A percentile compares a stretch with the other conserved stretches of the same genome.
Conservation (phyloP, 2,113 vertebrate species). For the Acanthisitta chloris region DNA sequence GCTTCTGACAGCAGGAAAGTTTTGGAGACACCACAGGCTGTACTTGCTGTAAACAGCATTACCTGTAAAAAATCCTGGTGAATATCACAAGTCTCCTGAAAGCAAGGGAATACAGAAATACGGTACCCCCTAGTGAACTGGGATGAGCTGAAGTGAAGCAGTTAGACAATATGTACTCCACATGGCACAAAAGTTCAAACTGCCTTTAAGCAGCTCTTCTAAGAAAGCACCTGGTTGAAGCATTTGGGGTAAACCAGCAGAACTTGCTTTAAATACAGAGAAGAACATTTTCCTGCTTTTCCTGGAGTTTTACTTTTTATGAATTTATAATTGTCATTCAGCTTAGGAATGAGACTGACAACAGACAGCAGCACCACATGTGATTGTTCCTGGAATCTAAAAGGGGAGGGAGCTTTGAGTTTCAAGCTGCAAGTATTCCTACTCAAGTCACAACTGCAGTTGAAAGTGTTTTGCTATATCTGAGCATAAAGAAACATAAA, state of each 20-base stretch:
- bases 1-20: conserved; percentile 33
- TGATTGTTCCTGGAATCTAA: neutral
- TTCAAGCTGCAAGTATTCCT: neutral
- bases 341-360: neutral
- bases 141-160: neutral
- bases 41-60: conserved; percentile 15
- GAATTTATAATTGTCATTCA: neutral
- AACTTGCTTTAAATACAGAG: neutral
- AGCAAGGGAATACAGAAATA: neutral
- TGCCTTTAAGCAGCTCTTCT: neutral
- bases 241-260: neutral
- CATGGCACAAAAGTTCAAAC: neutral
- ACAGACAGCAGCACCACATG: neutral
- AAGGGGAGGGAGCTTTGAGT: neutral
- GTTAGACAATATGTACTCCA: neutral
- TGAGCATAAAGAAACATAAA: neutral
- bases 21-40: neutral
- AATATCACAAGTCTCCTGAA: neutral
- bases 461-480: neutral
- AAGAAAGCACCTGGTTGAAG: neutral
- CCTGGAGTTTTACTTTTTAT: neutral
- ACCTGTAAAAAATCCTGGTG: conserved; percentile 25
- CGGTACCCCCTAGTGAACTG: neutral
- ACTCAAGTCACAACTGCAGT: neutral
- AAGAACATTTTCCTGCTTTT: neutral